phyloP scores from a whole-genome alignment of 2,888 invertebrate species.

The Apomyelois bistriatella region DNA sequence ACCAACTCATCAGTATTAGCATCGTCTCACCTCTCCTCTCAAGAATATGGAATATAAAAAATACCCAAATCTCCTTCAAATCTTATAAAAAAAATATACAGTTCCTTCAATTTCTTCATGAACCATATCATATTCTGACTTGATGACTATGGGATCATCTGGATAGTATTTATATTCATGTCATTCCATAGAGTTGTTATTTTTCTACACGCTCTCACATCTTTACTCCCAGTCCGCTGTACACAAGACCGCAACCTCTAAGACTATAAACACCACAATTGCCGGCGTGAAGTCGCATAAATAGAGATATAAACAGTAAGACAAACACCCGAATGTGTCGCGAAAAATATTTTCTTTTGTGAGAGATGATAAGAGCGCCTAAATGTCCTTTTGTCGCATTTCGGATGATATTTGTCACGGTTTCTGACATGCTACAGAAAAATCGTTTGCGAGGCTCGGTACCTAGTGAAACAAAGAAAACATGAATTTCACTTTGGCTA shows the following conservation, averaged over 20 bases:
- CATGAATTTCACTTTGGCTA: background rate
- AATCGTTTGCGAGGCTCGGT: background rate
- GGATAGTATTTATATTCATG: too few relatives aligned
- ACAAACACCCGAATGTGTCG: background rate
- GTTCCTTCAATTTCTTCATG: too few relatives aligned
- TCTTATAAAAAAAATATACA: too few relatives aligned
- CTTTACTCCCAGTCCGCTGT: too few relatives aligned
- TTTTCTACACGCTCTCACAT: too few relatives aligned
- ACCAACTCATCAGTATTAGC: too few relatives aligned
- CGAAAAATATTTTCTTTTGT: slow-evolving; percentile 8
- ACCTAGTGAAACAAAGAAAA: background rate
- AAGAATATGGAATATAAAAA: too few relatives aligned
- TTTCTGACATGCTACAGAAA: background rate
- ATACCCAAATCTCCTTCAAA: too few relatives aligned
- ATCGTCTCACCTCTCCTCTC: too few relatives aligned
- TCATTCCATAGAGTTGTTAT: too few relatives aligned
- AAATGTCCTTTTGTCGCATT: slow-evolving; percentile 8
- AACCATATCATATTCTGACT: too few relatives aligned
- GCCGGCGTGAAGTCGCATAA: slow-evolving; percentile 9
- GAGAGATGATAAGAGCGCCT: slow-evolving; percentile 9
- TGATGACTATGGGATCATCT: too few relatives aligned
- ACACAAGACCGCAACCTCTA: background rate
- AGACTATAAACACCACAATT: slow-evolving; percentile 6
- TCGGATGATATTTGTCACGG: slow-evolving; percentile 6
- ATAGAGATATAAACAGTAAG: slow-evolving; percentile 8